These are phyloP conservation scores for Drosophila fuyamai DNA, from an alignment of 1,140 invertebrate genomes.

Conservation along the genomic window DNA sequence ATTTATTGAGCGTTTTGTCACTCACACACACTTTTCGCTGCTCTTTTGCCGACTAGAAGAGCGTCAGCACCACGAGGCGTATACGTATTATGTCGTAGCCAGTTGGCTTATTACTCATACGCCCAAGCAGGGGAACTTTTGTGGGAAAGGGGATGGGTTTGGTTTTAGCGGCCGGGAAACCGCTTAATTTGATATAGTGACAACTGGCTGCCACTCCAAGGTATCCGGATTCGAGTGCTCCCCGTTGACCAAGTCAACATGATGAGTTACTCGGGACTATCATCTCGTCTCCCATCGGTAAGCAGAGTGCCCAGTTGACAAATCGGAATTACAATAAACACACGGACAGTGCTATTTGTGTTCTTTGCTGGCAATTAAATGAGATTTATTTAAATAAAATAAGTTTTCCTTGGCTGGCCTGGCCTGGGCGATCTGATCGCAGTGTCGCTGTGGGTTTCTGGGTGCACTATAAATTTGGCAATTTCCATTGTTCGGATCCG, in stretches of 20 bases:
- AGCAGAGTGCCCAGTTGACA: slow-evolving; percentile 51
- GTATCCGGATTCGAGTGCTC: slow-evolving; percentile 1
- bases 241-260: slow-evolving; percentile 31
- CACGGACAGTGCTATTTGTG: slow-evolving; percentile 30
- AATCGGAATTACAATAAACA: slow-evolving; percentile 72
- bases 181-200: slow-evolving; percentile 1
- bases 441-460: slow-evolving; percentile 68
- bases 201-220: slow-evolving; percentile 3
- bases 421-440: slow-evolving; percentile 42
- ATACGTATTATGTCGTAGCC: slow-evolving; percentile 71
- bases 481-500: slow-evolving; percentile 75
- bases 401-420: slow-evolving; percentile 70
- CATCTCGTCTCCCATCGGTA: too few species aligned
- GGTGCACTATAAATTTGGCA: slow-evolving; percentile 76
- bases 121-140: slow-evolving; percentile 17
- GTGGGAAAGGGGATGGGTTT: not conserved
- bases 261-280: not conserved
- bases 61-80: slow-evolving; percentile 56
- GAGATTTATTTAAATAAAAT: slow-evolving; percentile 83
- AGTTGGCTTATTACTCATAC: slow-evolving; percentile 69
- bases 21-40: slow-evolving; percentile 63
- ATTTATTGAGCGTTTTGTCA: slow-evolving; percentile 76
- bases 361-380: slow-evolving; percentile 78
- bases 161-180: not conserved
- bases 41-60: not conserved